A percentile compares a stretch with the other conserved stretches of the same genome.
These are phyloP conservation scores for Carlito syrichta DNA, from an alignment of 2,113 vertebrate species.

Conservation along the genomic window DNA sequence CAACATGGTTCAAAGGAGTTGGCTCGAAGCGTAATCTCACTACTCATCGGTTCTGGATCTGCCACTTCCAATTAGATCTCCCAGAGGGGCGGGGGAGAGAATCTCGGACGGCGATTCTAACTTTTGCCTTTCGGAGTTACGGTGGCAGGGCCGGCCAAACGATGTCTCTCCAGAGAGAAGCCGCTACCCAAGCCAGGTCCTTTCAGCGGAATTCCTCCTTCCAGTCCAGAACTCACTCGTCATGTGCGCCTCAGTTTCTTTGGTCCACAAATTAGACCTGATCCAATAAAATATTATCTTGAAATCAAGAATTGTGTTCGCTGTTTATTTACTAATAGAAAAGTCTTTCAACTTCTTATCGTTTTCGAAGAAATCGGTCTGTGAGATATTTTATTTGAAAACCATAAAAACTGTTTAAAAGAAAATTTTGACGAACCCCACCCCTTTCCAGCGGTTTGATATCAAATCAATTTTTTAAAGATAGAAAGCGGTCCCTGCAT, in stretches of 20 bases:
- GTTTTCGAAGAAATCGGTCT: not conserved
- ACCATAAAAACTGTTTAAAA: not conserved
- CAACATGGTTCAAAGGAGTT: conserved; percentile 36
- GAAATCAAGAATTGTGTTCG: not conserved
- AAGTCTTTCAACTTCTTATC: not conserved
- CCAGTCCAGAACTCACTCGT: not conserved
- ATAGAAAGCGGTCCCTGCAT: not conserved
- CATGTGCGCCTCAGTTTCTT: not conserved
- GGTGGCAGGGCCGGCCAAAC: not conserved
- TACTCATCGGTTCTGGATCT: conserved; percentile 52
- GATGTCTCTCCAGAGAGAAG: not conserved
- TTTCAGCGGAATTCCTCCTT: not conserved
- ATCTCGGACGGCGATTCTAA: not conserved
- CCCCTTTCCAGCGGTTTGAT: not conserved
- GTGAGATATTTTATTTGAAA: conserved; percentile 2
- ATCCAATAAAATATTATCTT: conserved; percentile 5
- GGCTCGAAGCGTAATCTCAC: conserved; percentile 39
- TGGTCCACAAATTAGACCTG: not conserved
- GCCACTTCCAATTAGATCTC: conserved; percentile 47
- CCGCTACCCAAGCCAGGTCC: not conserved
- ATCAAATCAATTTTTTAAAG: not conserved
- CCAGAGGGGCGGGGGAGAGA: not conserved
- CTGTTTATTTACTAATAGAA: not conserved
- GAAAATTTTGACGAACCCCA: not conserved
- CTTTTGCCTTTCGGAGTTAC: conserved; percentile 36